These are phyloP conservation scores for Tryphoninae sp. DNA, from an alignment of 2,888 invertebrate genomes.

Conservation along the genomic window DNA sequence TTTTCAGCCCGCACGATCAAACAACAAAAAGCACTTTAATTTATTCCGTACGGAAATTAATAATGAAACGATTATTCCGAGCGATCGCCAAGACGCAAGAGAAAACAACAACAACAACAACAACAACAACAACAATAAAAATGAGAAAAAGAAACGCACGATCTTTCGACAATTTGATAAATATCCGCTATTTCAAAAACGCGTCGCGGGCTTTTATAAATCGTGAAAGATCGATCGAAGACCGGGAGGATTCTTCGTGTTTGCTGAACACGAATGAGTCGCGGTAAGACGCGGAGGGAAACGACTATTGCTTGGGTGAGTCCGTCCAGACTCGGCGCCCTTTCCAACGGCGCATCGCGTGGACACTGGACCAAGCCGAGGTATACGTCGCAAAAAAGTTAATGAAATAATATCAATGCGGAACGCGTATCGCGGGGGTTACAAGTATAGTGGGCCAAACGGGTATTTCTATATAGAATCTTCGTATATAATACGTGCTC, in stretches of 20 bases:
- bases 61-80: not conserved
- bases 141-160: not conserved
- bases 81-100: not conserved
- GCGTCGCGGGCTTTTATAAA: not conserved
- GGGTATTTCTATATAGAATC: slow-evolving; percentile 53
- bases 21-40: not conserved
- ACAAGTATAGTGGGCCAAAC: slow-evolving; percentile 76
- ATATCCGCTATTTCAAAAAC: not conserved
- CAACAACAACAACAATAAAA: not conserved
- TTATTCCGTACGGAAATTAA: not conserved
- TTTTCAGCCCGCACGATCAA: not conserved
- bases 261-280: not conserved
- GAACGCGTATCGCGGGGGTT: slow-evolving; percentile 79
- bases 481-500: slow-evolving; percentile 69
- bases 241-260: not conserved
- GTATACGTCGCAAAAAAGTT: slow-evolving; percentile 74
- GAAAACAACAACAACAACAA: not conserved
- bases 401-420: slow-evolving; percentile 81
- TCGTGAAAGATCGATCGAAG: too few species aligned
- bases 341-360: slow-evolving; percentile 48
- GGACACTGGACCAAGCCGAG: slow-evolving; percentile 33
- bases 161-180: not conserved
- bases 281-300: slow-evolving; percentile 5
- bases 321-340: not conserved
- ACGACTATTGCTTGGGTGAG: slow-evolving; percentile 30